Evolutionary conservation across 1,140 invertebrate species (phyloP), one percentile per base, ranked within the genome.

Genomic region (Brachionus calyciflorus): DNA sequence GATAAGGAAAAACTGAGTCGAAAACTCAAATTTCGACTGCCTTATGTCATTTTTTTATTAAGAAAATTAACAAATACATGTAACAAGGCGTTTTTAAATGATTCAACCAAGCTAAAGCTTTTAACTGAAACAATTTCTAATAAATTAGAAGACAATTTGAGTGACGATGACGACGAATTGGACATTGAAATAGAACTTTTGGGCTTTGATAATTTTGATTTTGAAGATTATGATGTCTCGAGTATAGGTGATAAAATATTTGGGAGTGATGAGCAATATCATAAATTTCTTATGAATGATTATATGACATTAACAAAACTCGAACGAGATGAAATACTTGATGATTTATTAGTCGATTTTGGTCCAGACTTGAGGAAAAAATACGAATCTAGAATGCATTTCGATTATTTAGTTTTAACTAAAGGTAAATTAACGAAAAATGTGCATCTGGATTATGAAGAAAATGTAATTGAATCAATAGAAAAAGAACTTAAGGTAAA

Each of bases 401-500:
- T 30, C 0, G 55, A 60, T 17, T 33, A 33, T 33, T 60, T 60
- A 17, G 30, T 60, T 14, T 60, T 19, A 17, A 28, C n/a, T 17
- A 60, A 37, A 17, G 55, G 33, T 19, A 37, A 19, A 17, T 5
- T 2, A 17, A 17, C 37, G 28, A 1, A 7, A 1, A 60, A 37
- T 3, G 7, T 19, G 4, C 9, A n/a, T 17, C 17, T 60, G 55
- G 55, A 60, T 37, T 60, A 60, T 21, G 55, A 60, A 37, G 55
- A 60, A 60, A 60, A 60, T 60, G 55, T 60, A 5, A 37, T 60
- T 19, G 55, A 60, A 6, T 60, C 55, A 3, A 33, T 70, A 7
- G 65, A 70, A 19, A 70, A 70, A 46, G 65, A 70, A 44, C 21
- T 70, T 6, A 46, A 48, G 12, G n/a, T n/a, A 17, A 70, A 51